Base-by-base conservation (phyloP, 64 coral and sea anemone species). In the Montipora capricornis region DNA sequence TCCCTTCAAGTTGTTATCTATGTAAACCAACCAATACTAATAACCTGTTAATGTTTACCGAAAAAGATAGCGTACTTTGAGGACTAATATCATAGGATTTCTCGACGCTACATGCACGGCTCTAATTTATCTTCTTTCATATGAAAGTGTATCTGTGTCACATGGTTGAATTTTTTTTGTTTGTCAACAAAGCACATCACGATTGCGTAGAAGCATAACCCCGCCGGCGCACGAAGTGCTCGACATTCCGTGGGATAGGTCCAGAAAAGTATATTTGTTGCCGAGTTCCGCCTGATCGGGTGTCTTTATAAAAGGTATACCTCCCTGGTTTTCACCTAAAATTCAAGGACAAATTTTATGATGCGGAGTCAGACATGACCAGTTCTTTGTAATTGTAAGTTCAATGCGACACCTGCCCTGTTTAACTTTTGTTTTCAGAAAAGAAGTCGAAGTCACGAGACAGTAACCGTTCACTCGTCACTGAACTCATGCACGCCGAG, bases 401-500 rank as follows among this genome's bases (percentile, higher is more conserved):
- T 71, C 20, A 60, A 55, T 91, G 10, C 11, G 15, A 50, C 82
- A 86, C 81, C 81, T 73, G 19, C 50, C 37, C 0, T 37, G 37
- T 44, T 6, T 50, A 12, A 4, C 76, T 37, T 77, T 6, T 14
- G 5, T 78, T 89, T 89, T 79, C 73, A 76, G 87, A 77, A 51
- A 77, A 89, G 10, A 89, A 77, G 5, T 20, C 87, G 3, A 71
- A 87, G 76, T 66, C 89, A 81, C 89, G 52, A 67, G 88, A 90
- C 88, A 84, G 44, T n/a, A 97, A 94, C 57, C 71, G 61, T 12
- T 82, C 75, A 68, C 79, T 83, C 53, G 44, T 88, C 9, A 91
- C 83, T 47, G 84, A 97, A 37, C 89, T 83, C 16, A 69, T 76
- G 46, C 90, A 95, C 24, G 90, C 94, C 0, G 93, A 92, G 24